These are phyloP conservation scores for Manis pentadactyla DNA, from an alignment of 2,797 vertebrate genomes.

Conservation along the genomic window DNA sequence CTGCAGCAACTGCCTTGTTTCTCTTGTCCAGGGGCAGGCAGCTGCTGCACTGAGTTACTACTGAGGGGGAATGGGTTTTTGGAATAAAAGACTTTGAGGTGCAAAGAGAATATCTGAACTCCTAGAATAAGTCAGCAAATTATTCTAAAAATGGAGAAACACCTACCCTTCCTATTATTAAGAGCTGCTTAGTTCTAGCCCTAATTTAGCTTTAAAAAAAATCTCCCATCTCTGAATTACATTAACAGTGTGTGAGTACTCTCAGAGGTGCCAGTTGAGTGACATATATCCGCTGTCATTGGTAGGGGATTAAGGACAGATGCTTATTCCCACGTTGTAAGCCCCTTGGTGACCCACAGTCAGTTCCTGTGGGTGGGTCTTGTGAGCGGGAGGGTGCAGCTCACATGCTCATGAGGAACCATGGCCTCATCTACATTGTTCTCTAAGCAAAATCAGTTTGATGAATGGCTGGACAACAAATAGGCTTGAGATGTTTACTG, in stretches of 20 bases:
- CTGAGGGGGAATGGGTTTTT: background rate
- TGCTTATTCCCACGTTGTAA: background rate
- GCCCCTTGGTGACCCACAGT: background rate
- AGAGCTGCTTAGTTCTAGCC: constrained; percentile 62
- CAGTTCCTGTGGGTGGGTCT: background rate
- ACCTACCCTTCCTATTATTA: constrained; percentile 62
- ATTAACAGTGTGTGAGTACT: constrained; percentile 39
- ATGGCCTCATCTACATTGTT: background rate
- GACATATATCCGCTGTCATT: background rate
- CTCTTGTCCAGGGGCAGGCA: background rate
- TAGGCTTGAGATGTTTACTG: background rate
- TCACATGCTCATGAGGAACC: background rate
- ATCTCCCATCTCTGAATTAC: constrained; percentile 21
- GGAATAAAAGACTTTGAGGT: constrained; percentile 53
- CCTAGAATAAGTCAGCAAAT: constrained; percentile 52
- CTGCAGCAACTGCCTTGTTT: background rate
- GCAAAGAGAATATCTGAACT: constrained; percentile 62
- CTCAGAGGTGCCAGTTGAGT: background rate
- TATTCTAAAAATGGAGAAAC: constrained; percentile 72
- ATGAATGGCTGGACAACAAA: background rate
- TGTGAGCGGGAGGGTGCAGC: background rate
- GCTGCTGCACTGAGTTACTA: background rate
- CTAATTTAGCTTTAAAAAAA: constrained; percentile 60
- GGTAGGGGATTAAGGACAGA: background rate
- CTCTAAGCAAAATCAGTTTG: background rate